Base-by-base conservation (phyloP, 2,113 vertebrate species). In the Aspidoscelis tigris region DNA sequence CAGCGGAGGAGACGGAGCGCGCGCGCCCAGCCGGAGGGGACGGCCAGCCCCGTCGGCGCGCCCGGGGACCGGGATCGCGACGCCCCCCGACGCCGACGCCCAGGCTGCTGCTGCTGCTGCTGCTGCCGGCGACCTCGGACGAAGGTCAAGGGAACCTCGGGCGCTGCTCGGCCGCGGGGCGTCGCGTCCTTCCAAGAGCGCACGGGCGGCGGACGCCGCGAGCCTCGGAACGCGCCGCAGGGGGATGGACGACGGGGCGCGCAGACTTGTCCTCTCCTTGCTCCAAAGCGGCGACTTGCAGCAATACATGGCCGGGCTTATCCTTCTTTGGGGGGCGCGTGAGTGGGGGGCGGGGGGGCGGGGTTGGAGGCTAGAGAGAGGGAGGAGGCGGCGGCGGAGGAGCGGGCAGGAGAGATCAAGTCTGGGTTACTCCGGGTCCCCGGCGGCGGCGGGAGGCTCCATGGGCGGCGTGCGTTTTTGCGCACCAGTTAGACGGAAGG, bases 211-310 rank as follows among this genome's bases (percentile, higher is more conserved):
- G 16, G 22, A 7, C 61, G 72, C 4, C 1, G 18, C 14, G 18
- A 61, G 58, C 58, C 14, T 61, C 18, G 58, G 58, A 61, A 61
- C 14, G 58, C 58, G 55, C 55, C 55, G 55, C 14, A 9, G 55
- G 16, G 55, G 55, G 55, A 55, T 9, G 55, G 16, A 9, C 14
- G 14, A 61, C n/a, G 61, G 47, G 83, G 18, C 2, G 43, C 24
- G 4, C 20, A 75, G 81, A 82, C 3, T 72, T 78, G 71, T 78
- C 68, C 76, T 84, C 39, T 84, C 78, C 83, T 84, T 84, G 2
- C 76, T 43, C 11, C 47, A 61, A 21, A 78, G 20, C 53, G 81
- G 58, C 3, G 81, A 26, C 41, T 72, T 72, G 68, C 22, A 78
- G 53, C 76, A 66, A 78, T 10, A 21, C 83, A 78, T 84, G 75